Conservation (phyloP, 35 echinoderm and acorn worm genomes). For the Apostichopus japonicus region DNA sequence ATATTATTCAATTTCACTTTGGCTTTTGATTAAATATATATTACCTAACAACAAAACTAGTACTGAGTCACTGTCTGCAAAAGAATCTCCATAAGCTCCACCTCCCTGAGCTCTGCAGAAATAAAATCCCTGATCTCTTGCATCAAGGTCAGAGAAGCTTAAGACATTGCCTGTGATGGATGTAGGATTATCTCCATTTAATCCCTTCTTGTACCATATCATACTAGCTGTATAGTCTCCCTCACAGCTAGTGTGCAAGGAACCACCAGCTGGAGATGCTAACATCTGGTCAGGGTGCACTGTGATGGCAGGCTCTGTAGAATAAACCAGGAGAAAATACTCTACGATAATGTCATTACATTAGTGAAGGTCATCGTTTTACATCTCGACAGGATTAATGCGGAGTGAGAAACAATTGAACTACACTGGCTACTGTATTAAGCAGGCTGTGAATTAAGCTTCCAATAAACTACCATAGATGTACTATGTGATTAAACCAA, state of each 20-base stretch:
- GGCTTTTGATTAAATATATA: neutral
- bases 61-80: neutral
- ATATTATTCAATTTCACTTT: neutral
- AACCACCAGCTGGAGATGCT: neutral
- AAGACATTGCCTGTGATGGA: neutral
- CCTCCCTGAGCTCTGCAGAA: neutral
- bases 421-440: neutral
- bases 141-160: neutral
- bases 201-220: neutral
- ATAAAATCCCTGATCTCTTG: neutral
- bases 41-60: neutral
- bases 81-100: neutral
- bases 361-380: neutral
- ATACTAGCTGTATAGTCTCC: neutral
- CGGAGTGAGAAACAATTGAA: neutral
- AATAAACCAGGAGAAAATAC: neutral
- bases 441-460: no score
- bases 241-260: neutral
- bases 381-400: neutral
- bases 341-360: neutral
- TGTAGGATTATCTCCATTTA: neutral
- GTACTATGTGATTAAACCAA: no score
- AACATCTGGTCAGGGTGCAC: neutral
- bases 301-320: neutral
- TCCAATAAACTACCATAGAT: no score